A percentile compares a stretch with the other conserved stretches of the same genome.
phyloP scores from a whole-genome alignment of 2,113 vertebrate genomes.

The Plecotus auritus region DNA sequence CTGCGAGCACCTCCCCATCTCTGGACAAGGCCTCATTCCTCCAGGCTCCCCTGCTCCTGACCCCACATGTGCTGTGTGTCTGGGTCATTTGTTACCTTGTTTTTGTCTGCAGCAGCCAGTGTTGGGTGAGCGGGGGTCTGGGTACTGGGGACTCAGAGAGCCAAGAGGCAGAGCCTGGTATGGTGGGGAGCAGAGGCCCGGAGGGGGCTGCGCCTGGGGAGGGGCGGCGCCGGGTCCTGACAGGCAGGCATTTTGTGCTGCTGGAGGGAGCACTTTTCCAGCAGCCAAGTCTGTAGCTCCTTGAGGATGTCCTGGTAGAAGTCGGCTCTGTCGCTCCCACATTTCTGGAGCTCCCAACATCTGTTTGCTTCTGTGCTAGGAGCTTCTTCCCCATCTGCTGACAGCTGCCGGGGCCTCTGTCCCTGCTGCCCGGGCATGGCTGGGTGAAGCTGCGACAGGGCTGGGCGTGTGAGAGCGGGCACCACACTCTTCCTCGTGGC shows the following conservation, averaged over 20 bases:
- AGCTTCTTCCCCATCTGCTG: neutral
- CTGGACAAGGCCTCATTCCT: neutral
- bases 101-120: constrained; percentile 22
- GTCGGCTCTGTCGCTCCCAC: neutral
- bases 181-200: neutral
- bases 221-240: neutral
- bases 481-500: neutral
- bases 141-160: neutral
- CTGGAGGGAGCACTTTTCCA: neutral
- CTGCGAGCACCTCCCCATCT: neutral
- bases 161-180: neutral
- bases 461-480: rapidly evolving
- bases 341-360: neutral
- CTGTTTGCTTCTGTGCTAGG: neutral
- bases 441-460: neutral
- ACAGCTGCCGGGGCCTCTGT: rapidly evolving
- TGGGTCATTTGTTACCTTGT: neutral
- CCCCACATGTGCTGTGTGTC: neutral
- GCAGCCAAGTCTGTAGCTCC: neutral
- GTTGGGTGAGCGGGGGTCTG: neutral
- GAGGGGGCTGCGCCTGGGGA: neutral
- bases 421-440: neutral
- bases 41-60: neutral
- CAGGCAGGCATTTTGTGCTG: neutral
- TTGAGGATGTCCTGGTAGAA: neutral